phyloP scores from a whole-genome alignment of 53 echinoderm and acorn worm genomes.

The Mesocentrotus franciscanus region DNA sequence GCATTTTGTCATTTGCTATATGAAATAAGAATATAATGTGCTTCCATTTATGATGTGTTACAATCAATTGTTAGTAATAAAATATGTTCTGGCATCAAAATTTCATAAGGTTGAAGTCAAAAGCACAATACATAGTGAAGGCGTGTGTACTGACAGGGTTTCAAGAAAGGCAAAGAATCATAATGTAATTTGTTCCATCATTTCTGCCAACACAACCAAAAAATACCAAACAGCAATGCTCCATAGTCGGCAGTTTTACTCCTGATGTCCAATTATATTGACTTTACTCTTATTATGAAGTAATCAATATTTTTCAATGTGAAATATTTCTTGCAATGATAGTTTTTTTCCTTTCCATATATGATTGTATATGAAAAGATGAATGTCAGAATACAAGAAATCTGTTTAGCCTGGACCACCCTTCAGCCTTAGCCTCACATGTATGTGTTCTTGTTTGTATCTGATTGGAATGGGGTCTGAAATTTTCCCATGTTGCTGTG shows the following conservation, averaged over 20 bases:
- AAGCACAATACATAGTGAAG: background rate
- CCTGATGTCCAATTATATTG: background rate
- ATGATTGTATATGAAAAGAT: background rate
- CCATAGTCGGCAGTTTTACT: background rate
- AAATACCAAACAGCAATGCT: background rate
- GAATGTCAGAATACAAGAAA: background rate
- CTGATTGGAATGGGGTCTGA: background rate
- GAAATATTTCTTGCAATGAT: too few species aligned
- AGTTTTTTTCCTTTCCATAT: background rate
- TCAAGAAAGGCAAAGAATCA: background rate
- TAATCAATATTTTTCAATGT: background rate
- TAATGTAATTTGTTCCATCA: background rate
- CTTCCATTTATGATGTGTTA: slow-evolving; percentile 52
- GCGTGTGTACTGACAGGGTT: background rate
- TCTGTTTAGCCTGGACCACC: background rate
- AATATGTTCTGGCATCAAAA: slow-evolving; percentile 9
- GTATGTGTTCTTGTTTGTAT: background rate
- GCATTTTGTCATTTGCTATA: slow-evolving; percentile 38
- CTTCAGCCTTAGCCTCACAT: background rate
- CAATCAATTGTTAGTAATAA: background rate
- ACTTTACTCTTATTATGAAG: background rate
- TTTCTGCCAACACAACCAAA: background rate
- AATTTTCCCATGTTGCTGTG: background rate
- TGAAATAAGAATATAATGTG: slow-evolving; percentile 54
- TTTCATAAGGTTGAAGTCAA: background rate